A percentile compares a stretch with the other conserved stretches of the same genome.
Conservation (phyloP, 2,113 vertebrate genomes). For the Acrocephalus kingi region DNA sequence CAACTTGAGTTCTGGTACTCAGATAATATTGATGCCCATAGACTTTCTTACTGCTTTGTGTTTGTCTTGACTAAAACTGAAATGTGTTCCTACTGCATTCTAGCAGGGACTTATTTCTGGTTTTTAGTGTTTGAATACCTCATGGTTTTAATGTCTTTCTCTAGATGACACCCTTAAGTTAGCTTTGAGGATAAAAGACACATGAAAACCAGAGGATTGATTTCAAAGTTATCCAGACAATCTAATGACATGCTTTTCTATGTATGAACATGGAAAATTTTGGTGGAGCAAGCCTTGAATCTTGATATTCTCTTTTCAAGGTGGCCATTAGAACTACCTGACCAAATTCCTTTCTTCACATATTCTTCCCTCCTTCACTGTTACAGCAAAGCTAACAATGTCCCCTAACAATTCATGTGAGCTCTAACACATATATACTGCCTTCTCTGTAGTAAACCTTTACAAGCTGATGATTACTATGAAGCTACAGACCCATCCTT, state of each 20-base stretch:
- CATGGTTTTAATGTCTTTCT: neutral
- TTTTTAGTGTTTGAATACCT: neutral
- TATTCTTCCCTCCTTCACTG: neutral
- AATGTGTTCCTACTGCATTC: neutral
- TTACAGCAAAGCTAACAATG: neutral
- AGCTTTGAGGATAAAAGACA: neutral
- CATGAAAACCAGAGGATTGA: neutral
- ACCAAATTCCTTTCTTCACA: neutral
- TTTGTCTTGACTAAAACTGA: neutral
- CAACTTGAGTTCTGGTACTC: neutral
- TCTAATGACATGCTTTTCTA: neutral
- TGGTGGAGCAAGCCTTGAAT: neutral
- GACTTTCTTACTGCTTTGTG: neutral
- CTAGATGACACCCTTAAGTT: neutral
- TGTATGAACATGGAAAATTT: neutral
- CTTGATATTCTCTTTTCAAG: neutral
- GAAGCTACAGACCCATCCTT: neutral
- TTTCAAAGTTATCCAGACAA: neutral
- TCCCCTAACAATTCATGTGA: neutral
- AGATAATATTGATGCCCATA: neutral
- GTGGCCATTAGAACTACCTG: neutral
- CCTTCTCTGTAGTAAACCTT: neutral
- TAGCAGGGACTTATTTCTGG: neutral
- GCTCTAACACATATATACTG: neutral
- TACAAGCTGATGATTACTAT: neutral